Base-by-base conservation (phyloP, 2,888 invertebrate genomes). In the Plutella xylostella region DNA sequence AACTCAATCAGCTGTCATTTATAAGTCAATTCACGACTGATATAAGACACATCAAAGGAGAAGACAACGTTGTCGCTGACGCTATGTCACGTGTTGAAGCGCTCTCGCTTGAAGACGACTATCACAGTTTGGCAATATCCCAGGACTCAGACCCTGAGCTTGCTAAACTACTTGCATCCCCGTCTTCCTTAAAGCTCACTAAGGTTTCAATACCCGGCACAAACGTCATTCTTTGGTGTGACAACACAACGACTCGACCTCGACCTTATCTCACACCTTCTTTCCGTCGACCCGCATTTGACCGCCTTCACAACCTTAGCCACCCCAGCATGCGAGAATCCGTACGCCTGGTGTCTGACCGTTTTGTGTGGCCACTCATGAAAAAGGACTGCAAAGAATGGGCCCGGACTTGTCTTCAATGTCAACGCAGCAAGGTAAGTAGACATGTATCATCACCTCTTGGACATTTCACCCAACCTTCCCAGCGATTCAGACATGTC, bases 331-430 rank as follows among this genome's bases (percentile, higher is more conserved):
- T 43, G 2, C 39, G 30, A 9, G 31, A 39, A 9, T 20, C 44
- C 21, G 35, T 41, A 6, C 45, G 42, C 7, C 37, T 67, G 11
- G 49, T 70, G 3, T 37, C 55, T 0, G 40, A 57, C 31, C 57
- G 60, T 3, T 70, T 53, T 31, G 60, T 68, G 0, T 70, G 69
- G 67, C 63, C 62, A 2, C 43, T 43, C 3, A 58, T 69, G 2
- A 55, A 59, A 2, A 48, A 46, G 6, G 61, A 71, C 40, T 56
- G 54, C 21, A 33, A 52, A 0, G 18, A 39, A 1, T 66, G 63
- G 63, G 48, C 55, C 1, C 49, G 50, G 1, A 31, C 34, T 0
- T 66, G 64, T 42, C 25, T 55, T 1, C 35, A 46, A 0, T 72
- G 72, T 31, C 72, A 75, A 44, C 45, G 48, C 0, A 42, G 43